Percentiles rank a stretch among this genome's conserved stretches.
Evolutionary conservation across 2,113 vertebrate genomes (phyloP).

Genomic region (Melanotaenia duboulayi): DNA sequence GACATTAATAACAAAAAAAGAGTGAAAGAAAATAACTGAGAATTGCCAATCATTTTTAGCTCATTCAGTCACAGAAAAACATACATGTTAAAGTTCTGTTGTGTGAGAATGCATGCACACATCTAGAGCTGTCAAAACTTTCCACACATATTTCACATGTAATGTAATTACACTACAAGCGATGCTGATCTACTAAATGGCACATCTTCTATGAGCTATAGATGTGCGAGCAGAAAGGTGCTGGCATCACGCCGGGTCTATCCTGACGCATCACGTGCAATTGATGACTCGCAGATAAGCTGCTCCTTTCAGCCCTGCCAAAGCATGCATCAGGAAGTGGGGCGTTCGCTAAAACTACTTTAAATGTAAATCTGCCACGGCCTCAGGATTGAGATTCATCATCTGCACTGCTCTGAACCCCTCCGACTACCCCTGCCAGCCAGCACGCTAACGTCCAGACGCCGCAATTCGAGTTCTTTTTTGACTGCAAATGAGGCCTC

Average conservation of each 20-base stretch:
- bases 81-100: conserved; percentile 30
- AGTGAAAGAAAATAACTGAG: conserved; percentile 64
- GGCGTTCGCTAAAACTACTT: conserved; percentile 81
- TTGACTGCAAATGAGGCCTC: conserved; percentile 72
- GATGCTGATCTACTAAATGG: conserved; percentile 49
- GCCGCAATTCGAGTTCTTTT: conserved; percentile 55
- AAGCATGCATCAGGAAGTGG: conserved; percentile 78
- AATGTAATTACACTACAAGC: conserved; percentile 67
- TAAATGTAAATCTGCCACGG: conserved; percentile 84
- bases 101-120: not conserved
- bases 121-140: conserved; percentile 31
- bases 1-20: conserved; percentile 57
- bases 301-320: conserved; percentile 67
- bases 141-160: conserved; percentile 34
- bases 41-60: conserved; percentile 62
- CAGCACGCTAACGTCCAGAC: conserved; percentile 62
- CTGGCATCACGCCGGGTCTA: conserved; percentile 42
- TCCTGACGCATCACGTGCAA: conserved; percentile 71
- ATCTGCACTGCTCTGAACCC: conserved; percentile 59
- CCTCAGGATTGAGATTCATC: conserved; percentile 81
- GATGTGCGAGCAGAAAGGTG: conserved; percentile 61
- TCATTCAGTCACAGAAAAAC: conserved; percentile 72
- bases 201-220: conserved; percentile 63
- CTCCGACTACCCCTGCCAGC: conserved; percentile 57
- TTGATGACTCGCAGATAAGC: conserved; percentile 79